These are phyloP conservation scores for Drosophila kepulauana DNA, from an alignment of 1,140 invertebrate species.

Conservation along the genomic window DNA sequence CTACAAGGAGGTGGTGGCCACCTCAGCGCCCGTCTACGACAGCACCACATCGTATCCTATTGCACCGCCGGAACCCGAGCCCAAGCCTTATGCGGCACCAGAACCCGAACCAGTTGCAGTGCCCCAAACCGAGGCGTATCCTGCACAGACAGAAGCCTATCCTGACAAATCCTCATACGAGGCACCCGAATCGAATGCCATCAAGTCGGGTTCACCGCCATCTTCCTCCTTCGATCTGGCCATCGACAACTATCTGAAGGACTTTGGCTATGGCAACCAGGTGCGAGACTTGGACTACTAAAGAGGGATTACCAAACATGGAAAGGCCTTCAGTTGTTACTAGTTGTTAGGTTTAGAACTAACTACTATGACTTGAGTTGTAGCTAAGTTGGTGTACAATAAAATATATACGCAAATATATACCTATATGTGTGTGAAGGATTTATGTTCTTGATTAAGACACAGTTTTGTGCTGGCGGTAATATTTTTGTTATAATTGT, in stretches of 20 bases:
- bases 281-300: conserved; percentile 64
- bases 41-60: conserved; percentile 64
- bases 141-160: conserved; percentile 47
- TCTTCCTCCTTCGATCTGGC: conserved; percentile 66
- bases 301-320: not conserved
- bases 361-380: conserved; percentile 4
- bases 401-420: not conserved
- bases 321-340: conserved; percentile 24
- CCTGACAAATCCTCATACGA: conserved; percentile 52
- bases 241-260: conserved; percentile 74
- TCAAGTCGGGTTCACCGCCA: conserved; percentile 35
- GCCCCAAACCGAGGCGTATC: conserved; percentile 58
- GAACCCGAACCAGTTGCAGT: conserved; percentile 23
- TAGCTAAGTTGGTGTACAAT: conserved; percentile 30
- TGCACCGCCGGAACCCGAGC: conserved; percentile 27
- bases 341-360: conserved; percentile 62
- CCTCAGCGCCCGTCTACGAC: conserved; percentile 56
- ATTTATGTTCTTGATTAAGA: not conserved
- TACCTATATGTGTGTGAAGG: not conserved
- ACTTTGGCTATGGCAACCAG: conserved; percentile 75
- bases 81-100: conserved; percentile 39
- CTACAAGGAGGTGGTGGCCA: conserved; percentile 65
- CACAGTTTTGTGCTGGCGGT: not conserved
- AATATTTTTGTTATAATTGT: not conserved
- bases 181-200: conserved; percentile 31